phyloP scores from a whole-genome alignment of 2,113 vertebrate species.

The Nesogale talazaci region DNA sequence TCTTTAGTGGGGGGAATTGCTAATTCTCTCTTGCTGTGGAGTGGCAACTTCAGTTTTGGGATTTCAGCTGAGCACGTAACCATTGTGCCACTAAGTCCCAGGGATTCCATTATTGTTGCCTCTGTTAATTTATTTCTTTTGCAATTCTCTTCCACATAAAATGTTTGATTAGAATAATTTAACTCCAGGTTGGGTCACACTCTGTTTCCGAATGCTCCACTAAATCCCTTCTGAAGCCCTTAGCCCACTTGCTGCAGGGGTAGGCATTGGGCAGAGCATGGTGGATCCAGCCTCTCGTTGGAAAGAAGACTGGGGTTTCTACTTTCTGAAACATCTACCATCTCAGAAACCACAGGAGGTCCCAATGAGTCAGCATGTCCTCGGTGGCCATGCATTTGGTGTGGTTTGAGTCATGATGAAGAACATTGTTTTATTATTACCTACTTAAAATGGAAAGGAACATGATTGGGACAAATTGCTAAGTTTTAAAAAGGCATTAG shows the following conservation, averaged over 20 bases:
- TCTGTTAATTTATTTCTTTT: conserved; percentile 14
- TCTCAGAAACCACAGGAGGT: too few relatives aligned
- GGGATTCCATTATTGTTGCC: neutral
- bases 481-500: conserved; percentile 37
- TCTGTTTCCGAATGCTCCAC: conserved; percentile 8
- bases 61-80: neutral
- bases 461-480: neutral
- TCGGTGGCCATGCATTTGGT: too few relatives aligned
- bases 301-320: too few relatives aligned
- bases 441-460: neutral
- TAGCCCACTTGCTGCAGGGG: neutral
- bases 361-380: too few relatives aligned
- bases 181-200: neutral
- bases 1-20: neutral
- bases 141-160: neutral
- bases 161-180: conserved; percentile 12
- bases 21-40: neutral
- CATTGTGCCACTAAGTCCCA: neutral
- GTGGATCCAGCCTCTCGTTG: too few relatives aligned
- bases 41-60: neutral
- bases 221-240: neutral
- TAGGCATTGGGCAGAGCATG: too few relatives aligned
- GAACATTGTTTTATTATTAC: conserved; percentile 36
- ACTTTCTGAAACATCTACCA: too few relatives aligned
- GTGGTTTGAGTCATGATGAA: neutral